Evolutionary conservation across 2,113 vertebrate species (phyloP), one percentile per base, ranked within the genome.

Genomic region (Rhinolophus sinicus): DNA sequence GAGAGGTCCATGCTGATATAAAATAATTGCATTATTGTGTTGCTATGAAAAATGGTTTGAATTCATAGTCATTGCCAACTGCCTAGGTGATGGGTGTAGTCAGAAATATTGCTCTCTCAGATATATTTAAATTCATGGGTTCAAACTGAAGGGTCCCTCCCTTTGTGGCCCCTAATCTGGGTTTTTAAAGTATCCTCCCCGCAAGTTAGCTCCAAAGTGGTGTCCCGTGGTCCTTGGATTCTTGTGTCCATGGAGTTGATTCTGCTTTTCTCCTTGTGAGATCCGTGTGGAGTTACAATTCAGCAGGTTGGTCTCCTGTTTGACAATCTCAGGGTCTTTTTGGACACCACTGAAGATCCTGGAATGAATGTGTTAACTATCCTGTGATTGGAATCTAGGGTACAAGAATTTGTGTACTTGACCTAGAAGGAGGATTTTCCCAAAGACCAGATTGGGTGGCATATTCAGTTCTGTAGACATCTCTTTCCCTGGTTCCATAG

Each of bases 1-100:
- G 86, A 75, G 64, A 93, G 76, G 86, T 18, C 5, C n/a, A 65
- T 38, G 30, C 7, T 75, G 50, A 76, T 73, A 84, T 47, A 83
- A 92, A 89, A 52, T 78, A 89, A 52, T 78, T 44, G 10, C 30
- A 77, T 95, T 88, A 70, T 73, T 88, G 40, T 73, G 12, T 91
- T 89, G 52, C 47, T 89, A 26, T 94, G 47, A 88, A 91, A 86
- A 86, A 77, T 15, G 67, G 56, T 65, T 44, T 92, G 62, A 91
- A 91, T 83, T 93, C 84, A 92, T 65, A 90, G 75, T 84, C 82
- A 89, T 16, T 90, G 73, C 40, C 70, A 62, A 90, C 30, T 97
- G 12, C 47, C 35, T 58, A 72, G 56, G 67, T 60, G n/a, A 83
- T 26, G 19, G 13, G 6, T 50, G 58, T 90, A 87, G 22, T 94